Base-by-base conservation (phyloP, 2,888 invertebrate species). In the Synanthedon tipuliformis region DNA sequence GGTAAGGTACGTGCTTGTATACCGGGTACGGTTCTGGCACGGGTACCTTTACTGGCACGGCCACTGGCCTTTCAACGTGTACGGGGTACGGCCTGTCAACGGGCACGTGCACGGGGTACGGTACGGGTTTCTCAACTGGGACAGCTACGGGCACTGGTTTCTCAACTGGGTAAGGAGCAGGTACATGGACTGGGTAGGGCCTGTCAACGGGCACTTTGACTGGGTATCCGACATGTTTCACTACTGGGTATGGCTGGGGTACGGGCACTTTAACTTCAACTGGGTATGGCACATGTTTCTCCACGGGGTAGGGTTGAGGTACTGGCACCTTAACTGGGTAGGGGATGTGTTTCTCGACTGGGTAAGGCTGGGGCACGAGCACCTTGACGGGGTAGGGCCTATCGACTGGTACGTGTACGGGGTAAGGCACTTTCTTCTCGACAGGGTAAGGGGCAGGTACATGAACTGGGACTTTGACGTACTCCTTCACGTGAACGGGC, bases 311-410 rank as follows among this genome's bases (percentile, higher is more conserved):
- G 64, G 93, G 93, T 64, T 90, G 89, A 62, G 94, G 93, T 54
- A 93, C 92, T 57, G 88, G 91, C 51, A 93, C 92, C 85, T 93
- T 92, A 13, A 94, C 92, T 64, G 93, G 93, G 73, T 90, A 90
- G 41, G 91, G 94, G 12, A 94, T 78, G 72, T 91, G 90, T 76
- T 93, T 93, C 78, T 93, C 93, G 15, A 94, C 94, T 59, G 93
- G 93, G 82, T 94, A 94, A 62, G 94, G 94, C 66, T 93, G 93
- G 56, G 93, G 93, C 54, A 94, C 93, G 54, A 89, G 85, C 53
- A 94, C 93, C 82, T 94, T 93, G 65, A 94, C 93, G 69, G 94
- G 93, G 76, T 91, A 91, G 55, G 94, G 94, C 75, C 92, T 91
- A 77, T 93, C 93, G 61, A 93, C 93, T 65, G 90, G 92, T 53